phyloP scores from a whole-genome alignment of 2,888 invertebrate species.

The Drosophila cognata region DNA sequence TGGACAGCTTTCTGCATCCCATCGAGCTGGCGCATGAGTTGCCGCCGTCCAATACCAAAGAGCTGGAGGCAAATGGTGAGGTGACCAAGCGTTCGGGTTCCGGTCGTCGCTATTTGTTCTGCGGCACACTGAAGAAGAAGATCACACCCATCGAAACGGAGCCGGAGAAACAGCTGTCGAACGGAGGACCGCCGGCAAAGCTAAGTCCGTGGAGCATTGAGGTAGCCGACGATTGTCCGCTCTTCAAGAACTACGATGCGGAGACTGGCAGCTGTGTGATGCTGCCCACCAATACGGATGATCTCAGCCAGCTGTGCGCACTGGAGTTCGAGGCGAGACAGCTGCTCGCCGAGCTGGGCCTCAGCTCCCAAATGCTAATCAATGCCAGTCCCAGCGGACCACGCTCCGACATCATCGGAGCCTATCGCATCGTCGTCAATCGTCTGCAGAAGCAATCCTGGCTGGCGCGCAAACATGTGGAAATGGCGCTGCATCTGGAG shows the following conservation, averaged over 20 bases:
- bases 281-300: constrained; percentile 84
- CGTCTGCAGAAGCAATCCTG: constrained; percentile 85
- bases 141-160: constrained; percentile 84
- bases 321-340: constrained; percentile 86
- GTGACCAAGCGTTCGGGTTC: constrained; percentile 64
- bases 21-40: constrained; percentile 73
- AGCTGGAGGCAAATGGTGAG: constrained; percentile 65
- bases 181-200: constrained; percentile 67
- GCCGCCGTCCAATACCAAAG: constrained; percentile 30
- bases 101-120: constrained; percentile 79
- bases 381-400: constrained; percentile 87
- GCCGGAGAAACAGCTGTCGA: constrained; percentile 76
- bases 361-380: constrained; percentile 87
- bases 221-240: constrained; percentile 78
- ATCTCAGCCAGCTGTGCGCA: constrained; percentile 82
- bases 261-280: constrained; percentile 85
- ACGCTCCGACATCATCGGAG: constrained; percentile 88
- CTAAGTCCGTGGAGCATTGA: constrained; percentile 79
- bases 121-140: constrained; percentile 84
- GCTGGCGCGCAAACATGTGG: constrained; percentile 84
- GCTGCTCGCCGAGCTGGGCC: constrained; percentile 87
- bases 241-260: constrained; percentile 84
- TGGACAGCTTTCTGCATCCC: constrained; percentile 84
- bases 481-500: constrained; percentile 83
- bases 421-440: constrained; percentile 89